A percentile compares a stretch with the other conserved stretches of the same genome.
These are phyloP conservation scores for Halcyon chelicuti DNA, from an alignment of 2,797 vertebrate genomes.

Conservation along the genomic window DNA sequence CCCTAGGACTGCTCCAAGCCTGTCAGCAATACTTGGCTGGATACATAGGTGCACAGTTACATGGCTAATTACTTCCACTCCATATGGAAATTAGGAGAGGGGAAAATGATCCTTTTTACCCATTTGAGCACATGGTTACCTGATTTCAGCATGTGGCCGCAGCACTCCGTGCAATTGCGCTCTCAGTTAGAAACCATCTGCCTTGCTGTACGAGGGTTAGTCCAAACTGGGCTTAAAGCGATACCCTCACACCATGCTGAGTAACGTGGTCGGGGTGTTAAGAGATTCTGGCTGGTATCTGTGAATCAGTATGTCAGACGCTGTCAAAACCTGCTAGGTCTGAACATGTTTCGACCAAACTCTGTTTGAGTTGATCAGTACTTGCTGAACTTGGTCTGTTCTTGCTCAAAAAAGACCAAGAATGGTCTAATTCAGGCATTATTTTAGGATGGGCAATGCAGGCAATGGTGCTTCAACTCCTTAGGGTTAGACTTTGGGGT, in stretches of 20 bases:
- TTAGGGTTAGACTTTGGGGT: neutral
- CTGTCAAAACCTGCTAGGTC: neutral
- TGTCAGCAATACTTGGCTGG: slow-evolving; percentile 5
- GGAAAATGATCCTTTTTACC: neutral
- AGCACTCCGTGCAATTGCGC: neutral
- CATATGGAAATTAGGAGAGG: slow-evolving; percentile 10
- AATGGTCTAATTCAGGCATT: neutral
- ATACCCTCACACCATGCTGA: neutral
- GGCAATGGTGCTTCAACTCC: neutral
- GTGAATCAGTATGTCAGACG: neutral
- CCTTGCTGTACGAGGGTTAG: neutral
- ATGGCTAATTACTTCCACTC: neutral
- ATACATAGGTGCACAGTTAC: slow-evolving; percentile 5
- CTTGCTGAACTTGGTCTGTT: neutral
- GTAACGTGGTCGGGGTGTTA: neutral
- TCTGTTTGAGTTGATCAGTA: neutral
- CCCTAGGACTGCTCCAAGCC: neutral
- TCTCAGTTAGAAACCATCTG: neutral
- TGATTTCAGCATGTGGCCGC: neutral
- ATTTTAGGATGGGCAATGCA: neutral
- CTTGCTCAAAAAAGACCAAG: neutral
- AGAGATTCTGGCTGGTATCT: neutral
- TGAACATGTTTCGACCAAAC: neutral
- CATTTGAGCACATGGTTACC: neutral
- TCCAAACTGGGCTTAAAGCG: neutral